Conservation (phyloP, 1,140 invertebrate species). For the Lithobius niger region DNA sequence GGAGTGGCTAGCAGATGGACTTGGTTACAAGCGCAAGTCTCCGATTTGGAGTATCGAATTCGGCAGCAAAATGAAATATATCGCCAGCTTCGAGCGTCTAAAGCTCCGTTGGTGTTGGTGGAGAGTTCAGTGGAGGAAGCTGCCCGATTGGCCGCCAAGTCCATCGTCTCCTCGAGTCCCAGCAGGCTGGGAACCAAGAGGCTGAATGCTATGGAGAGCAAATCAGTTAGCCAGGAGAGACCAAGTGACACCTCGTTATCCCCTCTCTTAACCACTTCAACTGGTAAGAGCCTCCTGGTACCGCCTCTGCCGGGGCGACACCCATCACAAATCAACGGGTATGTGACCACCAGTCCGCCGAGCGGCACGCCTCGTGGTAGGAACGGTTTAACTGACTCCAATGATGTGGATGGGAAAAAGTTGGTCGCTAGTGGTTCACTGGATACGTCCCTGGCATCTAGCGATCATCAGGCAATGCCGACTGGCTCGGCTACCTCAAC, state of each 20-base stretch:
- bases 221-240: not conserved
- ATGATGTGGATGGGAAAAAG: no score
- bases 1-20: conserved; percentile 73
- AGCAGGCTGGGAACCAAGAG: conserved; percentile 5
- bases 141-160: conserved; percentile 2
- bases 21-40: conserved; percentile 80
- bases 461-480: no score
- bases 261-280: no score
- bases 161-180: not conserved
- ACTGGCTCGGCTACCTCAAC: no score
- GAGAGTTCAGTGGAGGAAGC: conserved; percentile 8
- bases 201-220: not conserved
- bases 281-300: no score
- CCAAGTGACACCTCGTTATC: not conserved
- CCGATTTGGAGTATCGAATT: conserved; percentile 82
- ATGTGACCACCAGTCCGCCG: no score
- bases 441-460: no score
- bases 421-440: no score
- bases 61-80: conserved; percentile 73
- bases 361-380: no score
- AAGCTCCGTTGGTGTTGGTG: conserved; percentile 24
- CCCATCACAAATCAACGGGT: no score
- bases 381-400: no score
- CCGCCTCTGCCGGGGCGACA: no score
- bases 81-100: conserved; percentile 31